Evolutionary conservation across 2,888 invertebrate genomes (phyloP).

Genomic region (Drosophila buzzatii): DNA sequence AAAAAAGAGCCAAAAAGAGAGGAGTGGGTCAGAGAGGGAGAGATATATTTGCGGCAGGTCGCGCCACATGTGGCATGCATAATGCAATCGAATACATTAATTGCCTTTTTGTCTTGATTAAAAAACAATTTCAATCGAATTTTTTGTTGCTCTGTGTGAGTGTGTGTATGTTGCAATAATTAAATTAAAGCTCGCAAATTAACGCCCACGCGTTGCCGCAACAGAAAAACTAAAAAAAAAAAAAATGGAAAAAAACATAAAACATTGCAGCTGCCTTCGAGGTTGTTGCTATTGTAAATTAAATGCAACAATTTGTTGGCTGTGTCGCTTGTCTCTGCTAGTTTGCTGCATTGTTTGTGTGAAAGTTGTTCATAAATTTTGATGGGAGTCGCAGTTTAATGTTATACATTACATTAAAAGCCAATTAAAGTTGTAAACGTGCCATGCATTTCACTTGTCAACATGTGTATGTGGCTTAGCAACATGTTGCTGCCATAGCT

Average conservation of each 20-base stretch:
- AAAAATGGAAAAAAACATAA: neutral
- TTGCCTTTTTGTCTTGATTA: slow-evolving; percentile 67
- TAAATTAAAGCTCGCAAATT: slow-evolving; percentile 50
- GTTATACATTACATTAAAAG: slow-evolving; percentile 67
- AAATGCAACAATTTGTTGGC: slow-evolving; percentile 60
- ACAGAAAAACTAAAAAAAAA: neutral
- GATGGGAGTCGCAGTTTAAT: slow-evolving; percentile 49
- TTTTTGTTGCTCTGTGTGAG: slow-evolving; percentile 21
- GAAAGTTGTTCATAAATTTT: slow-evolving; percentile 59
- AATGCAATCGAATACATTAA: slow-evolving; percentile 57
- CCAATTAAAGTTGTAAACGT: slow-evolving; percentile 55
- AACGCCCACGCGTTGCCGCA: slow-evolving; percentile 41
- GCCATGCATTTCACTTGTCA: slow-evolving; percentile 66
- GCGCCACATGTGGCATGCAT: slow-evolving; percentile 56
- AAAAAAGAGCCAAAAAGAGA: slow-evolving; percentile 4
- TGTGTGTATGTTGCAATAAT: slow-evolving; percentile 38
- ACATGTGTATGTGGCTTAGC: slow-evolving; percentile 38
- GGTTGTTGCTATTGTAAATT: slow-evolving; percentile 23
- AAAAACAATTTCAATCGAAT: slow-evolving; percentile 66
- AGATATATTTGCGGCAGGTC: slow-evolving; percentile 25
- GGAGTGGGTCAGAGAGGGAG: neutral
- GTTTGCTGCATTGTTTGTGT: slow-evolving; percentile 56
- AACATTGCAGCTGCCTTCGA: slow-evolving; percentile 1
- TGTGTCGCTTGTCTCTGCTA: slow-evolving; percentile 4
- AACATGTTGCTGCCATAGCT: slow-evolving; percentile 63